Evolutionary conservation across 64 coral and sea anemone genomes (phyloP), one percentile per base, ranked within the genome.

Genomic region (Pocillopora damicornis): DNA sequence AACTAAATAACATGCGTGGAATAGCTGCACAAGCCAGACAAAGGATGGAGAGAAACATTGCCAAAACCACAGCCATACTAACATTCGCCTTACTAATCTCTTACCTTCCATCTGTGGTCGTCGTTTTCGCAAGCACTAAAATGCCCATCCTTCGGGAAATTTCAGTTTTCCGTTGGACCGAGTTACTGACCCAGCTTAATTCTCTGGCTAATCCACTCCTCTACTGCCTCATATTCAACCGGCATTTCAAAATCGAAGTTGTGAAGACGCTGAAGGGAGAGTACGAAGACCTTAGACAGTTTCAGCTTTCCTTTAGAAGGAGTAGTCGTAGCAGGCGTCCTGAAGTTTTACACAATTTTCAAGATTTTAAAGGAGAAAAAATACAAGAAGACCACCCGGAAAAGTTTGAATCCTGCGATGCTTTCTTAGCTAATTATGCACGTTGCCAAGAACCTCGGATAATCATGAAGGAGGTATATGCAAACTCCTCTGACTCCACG

Each of bases 81-180:
- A 66, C 80, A 12, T 26, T 61, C 5, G 60, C 14, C 13, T 67
- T 82, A 15, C n/a, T 83, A 23, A 23, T 83, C 1, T 83, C 63
- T 38, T 83, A 69, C 38, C 22, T 83, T 42, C 81, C 81, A 56
- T 83, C 81, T 13, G 2, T 83, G 15, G 5, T 82, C 14, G 13
- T 37, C 18, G 12, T 51, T 57, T 2, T 71, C 15, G 3, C 68
- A 9, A 35, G 81, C 5, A 38, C 11, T 0, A 22, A 11, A 13
- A 20, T 83, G 67, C 81, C 81, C 17, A n/a, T 83, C 62, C 17
- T 57, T 51, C 63, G 81, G 11, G 68, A 37, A 20, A 83, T 62
- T 62, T 69, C 81, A 5, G 67, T 36, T 83, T 83, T 83, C 35
- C 63, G 63, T 69, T 83, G 81, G 81, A 69, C 81, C 8, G 61